Base-by-base conservation (phyloP, 2,888 invertebrate species). In the Molanna angustata region DNA sequence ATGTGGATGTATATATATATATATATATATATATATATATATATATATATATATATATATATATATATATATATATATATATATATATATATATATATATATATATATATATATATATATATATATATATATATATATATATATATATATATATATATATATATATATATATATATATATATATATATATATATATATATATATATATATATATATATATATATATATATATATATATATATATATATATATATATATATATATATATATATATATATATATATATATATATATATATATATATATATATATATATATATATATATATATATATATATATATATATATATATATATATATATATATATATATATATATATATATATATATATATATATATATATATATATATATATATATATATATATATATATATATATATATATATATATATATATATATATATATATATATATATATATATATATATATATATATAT, bases 251-350 rank as follows among this genome's bases (percentile, higher is more conserved):
- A 35, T 35, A n/a, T 35, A 7, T 42, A 42, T 20, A 20, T 42
- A 42, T 42, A 20, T 42, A 42, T 42, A 20, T 42, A 42, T 42
- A 20, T 42, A 42, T 42, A 20, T 42, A 42, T 42, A 20, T 42
- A 42, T 20, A 20, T 42, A 42, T 42, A 20, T 42, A 42, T 42
- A 20, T 42, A 42, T 42, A 20, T 42, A 42, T 42, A 20, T 42
- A 42, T 42, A 20, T 42, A 42, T 42, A 20, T 46, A 46, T 46
- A 35, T 47, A 37, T 47, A 39, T 35, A 47, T 35, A 39, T 47
- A 35, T 47, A 39, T 47, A 47, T 47, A 31, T 46, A 46, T 35
- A 47, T 47, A 39, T 47, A 35, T 47, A 39, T 47, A 35, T 47
- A 33, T 47, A 46, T 46, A 35, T 46, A 33, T 35, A 35, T 11